A percentile compares a stretch with the other conserved stretches of the same genome.
These are phyloP conservation scores for Euclidia mi DNA, from an alignment of 2,888 invertebrate genomes.

Conservation along the genomic window DNA sequence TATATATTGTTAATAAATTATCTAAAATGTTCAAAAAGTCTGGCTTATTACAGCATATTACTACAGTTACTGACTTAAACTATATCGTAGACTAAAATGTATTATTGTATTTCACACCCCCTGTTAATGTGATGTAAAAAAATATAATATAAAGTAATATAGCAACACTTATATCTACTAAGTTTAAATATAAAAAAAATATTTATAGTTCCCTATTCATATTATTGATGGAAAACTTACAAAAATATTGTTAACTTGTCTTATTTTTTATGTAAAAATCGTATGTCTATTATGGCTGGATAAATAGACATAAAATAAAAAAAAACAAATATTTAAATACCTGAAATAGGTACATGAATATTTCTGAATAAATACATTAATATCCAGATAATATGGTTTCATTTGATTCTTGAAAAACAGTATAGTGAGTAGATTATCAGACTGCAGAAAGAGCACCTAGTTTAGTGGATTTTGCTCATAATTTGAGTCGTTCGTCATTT, in stretches of 20 bases:
- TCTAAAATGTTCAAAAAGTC: too few species aligned
- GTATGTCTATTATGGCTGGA: slow-evolving; percentile 70
- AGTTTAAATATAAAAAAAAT: background rate
- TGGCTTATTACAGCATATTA: too few species aligned
- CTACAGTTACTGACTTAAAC: too few species aligned
- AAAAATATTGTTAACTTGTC: background rate
- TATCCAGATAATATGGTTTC: slow-evolving; percentile 21
- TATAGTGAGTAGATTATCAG: too few species aligned
- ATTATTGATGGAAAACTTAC: background rate
- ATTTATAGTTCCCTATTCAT: background rate
- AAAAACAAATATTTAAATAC: slow-evolving; percentile 11
- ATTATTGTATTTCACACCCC: slow-evolving; percentile 25
- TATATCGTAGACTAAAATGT: slow-evolving; percentile 25
- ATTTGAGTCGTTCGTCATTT: too few species aligned
- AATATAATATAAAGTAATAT: background rate
- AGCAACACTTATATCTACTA: too few species aligned
- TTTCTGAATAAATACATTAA: slow-evolving; percentile 19
- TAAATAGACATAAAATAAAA: slow-evolving; percentile 57
- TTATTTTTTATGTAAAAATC: slow-evolving; percentile 32
- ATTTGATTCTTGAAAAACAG: slow-evolving; percentile 1
- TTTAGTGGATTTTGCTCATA: too few species aligned
- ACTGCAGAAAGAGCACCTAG: too few species aligned
- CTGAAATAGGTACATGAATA: slow-evolving; percentile 14
- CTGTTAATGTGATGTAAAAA: slow-evolving; percentile 32
- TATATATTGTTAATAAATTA: too few species aligned